Base-by-base conservation (phyloP, 2,797 vertebrate genomes). In the Chloroceryle amazona region DNA sequence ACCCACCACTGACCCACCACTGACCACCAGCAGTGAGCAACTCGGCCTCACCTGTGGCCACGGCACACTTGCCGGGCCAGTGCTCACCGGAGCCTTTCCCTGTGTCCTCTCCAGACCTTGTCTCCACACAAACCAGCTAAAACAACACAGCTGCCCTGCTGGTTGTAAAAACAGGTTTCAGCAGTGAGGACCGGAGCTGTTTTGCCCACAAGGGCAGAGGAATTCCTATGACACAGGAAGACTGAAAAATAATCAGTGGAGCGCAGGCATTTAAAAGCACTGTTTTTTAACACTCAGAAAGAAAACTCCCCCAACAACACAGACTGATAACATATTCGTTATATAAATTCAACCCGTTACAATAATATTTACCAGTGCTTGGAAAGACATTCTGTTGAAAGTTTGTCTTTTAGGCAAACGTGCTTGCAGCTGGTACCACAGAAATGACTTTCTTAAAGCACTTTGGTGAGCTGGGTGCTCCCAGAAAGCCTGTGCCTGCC, bases 211-310 rank as follows among this genome's bases (percentile, higher is more conserved):
- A 82, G 67, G 63, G 86, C 37, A 93, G 71, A 93, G 91, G 89
- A 93, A 95, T 96, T 96, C 13, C 13, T 91, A 74, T 83, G 91
- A 96, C 91, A 96, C 91, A 94, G 93, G 86, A 96, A 94, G 93
- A 76, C 74, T 93, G 86, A 87, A 93, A 95, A 95, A 89, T 90
- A 95, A 96, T 92, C 90, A 95, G 86, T 0, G 0, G 79, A 93
- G 68, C 0, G 0, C 89, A 96, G 84, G 84, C 86, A 79, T 86
- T 94, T 79, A 91, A 91, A 51, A 84, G 90, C 58, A 55, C 20
- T 79, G 82, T 74, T 91, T 96, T 96, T 92, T 37, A 84, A 93
- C 71, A 62, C 73, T 79, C 72, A 54, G 72, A 96, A 90, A 78
- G 80, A 74, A 72, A 96, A 90, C 74, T 68, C 57, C n/a, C 72